Evolutionary conservation across 2,113 vertebrate species (phyloP), one percentile per base, ranked within the genome.

Genomic region (Carassius carassius): DNA sequence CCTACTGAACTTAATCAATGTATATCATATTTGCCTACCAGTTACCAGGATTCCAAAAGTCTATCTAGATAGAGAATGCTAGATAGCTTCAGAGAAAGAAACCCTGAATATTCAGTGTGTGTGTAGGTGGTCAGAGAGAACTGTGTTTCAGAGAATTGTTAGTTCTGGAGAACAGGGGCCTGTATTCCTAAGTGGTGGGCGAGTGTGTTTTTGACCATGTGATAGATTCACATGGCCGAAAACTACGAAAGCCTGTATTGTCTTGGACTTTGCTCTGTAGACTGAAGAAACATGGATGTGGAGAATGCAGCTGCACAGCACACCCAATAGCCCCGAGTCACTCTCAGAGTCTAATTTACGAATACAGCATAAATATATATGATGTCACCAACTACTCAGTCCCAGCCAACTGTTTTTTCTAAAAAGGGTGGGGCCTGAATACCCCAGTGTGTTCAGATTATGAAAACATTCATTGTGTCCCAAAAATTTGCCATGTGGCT

Each of bases 51-150:
- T 47, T 10, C 44, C 41, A 41, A 41, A 41, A 41, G 37, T 13
- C 11, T 44, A 41, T 72, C 70, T 73, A 73, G 35, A 73, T n/a
- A 1, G 37, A 73, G 67, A 73, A 73, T 44, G 8, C 21, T 23
- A 1, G 2, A 13, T 19, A 78, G 10, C 65, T 56, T 29, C 25
- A 25, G 62, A 51, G 21, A 44, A 67, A 41, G 29, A 44, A 17
- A 25, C 14, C 17, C 44, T 76, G 58, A 87, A 83, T 83, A 83
- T 86, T 69, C 56, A 84, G 37, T 37, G 51, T 44, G 5, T 47
- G 47, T 29, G 84, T 86, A 60, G 77, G 81, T 86, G 60, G 70
- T 23, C 51, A 69, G 81, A 81, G 41, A 78, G 69, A 83, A 60
- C 49, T 83, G 17, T 16, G 35, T 32, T 83, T 83, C 35, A 47